Base-by-base conservation (phyloP, 1,140 invertebrate species). In the Cardiocondyla obscurior region DNA sequence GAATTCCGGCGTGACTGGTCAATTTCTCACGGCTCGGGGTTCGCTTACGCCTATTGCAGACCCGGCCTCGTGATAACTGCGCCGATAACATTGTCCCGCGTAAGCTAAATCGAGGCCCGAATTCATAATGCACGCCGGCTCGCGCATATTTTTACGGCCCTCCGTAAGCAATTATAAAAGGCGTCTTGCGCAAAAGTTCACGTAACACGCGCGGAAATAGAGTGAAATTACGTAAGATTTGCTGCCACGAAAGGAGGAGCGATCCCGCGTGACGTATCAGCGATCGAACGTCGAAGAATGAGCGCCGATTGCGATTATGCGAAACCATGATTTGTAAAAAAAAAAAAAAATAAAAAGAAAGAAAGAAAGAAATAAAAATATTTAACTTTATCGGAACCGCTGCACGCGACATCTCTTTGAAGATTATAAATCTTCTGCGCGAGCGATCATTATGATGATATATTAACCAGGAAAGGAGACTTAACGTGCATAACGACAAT, bases 391-490 rank as follows among this genome's bases (percentile, higher is more conserved):
- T 46, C 10, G 19, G 33, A 25, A 28, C 69, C 55, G 19, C 5
- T 53, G 28, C 25, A 10, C 22, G 46, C 14, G 33, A 67, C 6
- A 62, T 0, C 33, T 19, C 5, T n/a, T 51, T 14, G 30, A 49
- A 49, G 10, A 53, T 53, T 16, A 53, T 22, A 28, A n/a, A 28
- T 79, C 39, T 67, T 53, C 14, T 14, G 39, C 44, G 10, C 19
- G 33, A 62, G 69, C 42, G 4, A 16, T 8, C 14, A 58, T 57
- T 57, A n/a, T 36, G 16, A 58, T 58, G 28, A 58, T 19, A n/a
- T 42, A 55, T 69, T 79, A 53, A 53, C 2, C 16, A 22, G 60
- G n/a, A 79, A 79, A 67, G 42, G 25, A 69, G 10, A 39, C 53
- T 79, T 67, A 65, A 79, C 33, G 14, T 19, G 25, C 12, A 39